These are phyloP conservation scores for Malurus leucopterus DNA, from an alignment of 2,797 vertebrate species.

Conservation along the genomic window DNA sequence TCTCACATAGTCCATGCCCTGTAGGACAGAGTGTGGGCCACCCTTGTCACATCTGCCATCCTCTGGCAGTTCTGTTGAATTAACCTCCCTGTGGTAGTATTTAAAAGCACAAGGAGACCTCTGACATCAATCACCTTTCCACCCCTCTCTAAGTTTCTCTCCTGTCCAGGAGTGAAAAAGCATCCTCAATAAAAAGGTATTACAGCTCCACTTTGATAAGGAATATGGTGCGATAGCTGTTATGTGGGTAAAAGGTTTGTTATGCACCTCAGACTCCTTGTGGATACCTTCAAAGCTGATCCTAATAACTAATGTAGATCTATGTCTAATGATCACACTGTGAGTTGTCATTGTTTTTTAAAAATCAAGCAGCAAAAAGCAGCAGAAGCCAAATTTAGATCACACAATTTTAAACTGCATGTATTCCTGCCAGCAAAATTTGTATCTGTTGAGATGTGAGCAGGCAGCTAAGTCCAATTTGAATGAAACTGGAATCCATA, in stretches of 20 bases:
- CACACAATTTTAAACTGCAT: background rate
- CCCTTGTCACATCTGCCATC: background rate
- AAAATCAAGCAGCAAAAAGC: background rate
- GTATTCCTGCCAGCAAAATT: conserved; percentile 3
- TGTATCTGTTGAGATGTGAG: background rate
- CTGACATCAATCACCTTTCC: background rate
- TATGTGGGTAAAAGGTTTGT: background rate
- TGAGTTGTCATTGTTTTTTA: background rate
- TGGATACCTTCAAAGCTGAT: background rate
- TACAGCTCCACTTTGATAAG: background rate
- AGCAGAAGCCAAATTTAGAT: background rate
- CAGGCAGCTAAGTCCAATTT: background rate
- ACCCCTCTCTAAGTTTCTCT: background rate
- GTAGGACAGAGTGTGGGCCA: background rate
- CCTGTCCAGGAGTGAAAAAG: background rate
- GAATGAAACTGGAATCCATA: background rate
- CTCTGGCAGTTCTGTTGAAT: background rate
- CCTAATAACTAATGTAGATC: background rate
- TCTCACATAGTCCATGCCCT: background rate
- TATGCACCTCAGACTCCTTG: background rate
- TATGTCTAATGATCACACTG: background rate
- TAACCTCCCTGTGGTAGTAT: background rate
- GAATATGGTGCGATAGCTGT: background rate
- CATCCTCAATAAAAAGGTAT: background rate
- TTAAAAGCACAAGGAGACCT: background rate